phyloP scores from a whole-genome alignment of 2,888 invertebrate species.

The Dasypolia templi region DNA sequence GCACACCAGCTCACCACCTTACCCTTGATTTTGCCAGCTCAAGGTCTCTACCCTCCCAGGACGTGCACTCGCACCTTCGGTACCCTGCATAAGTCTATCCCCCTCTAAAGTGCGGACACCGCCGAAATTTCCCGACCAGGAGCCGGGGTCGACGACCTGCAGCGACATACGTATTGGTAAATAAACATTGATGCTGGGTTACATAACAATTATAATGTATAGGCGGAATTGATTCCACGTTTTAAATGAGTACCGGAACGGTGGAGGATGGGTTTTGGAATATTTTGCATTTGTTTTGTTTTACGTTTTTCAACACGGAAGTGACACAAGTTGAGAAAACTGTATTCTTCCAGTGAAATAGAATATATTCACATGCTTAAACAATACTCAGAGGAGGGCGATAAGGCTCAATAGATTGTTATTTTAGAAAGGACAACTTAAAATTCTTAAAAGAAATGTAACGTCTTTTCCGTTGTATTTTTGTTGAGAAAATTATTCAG shows the following conservation, averaged over 20 bases:
- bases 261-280: conserved; percentile 3
- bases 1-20: conserved; percentile 83
- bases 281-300: conserved; percentile 23
- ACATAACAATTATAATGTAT: conserved; percentile 78
- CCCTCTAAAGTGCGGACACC: conserved; percentile 82
- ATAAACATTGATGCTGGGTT: conserved; percentile 86
- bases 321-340: neutral
- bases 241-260: conserved; percentile 43
- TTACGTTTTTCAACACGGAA: neutral
- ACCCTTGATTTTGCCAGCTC: conserved; percentile 91
- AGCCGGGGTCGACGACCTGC: conserved; percentile 85
- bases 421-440: neutral
- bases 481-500: conserved; percentile 25
- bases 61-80: conserved; percentile 78
- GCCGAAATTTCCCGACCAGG: conserved; percentile 87
- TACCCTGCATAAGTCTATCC: conserved; percentile 80
- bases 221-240: conserved; percentile 49
- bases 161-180: conserved; percentile 87
- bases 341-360: neutral
- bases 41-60: conserved; percentile 89
- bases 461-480: conserved; percentile 13
- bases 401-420: neutral
- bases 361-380: neutral
- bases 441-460: neutral
- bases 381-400: neutral